phyloP scores from a whole-genome alignment of 2,113 vertebrate species.

The Ptilorrhoa leucosticta region DNA sequence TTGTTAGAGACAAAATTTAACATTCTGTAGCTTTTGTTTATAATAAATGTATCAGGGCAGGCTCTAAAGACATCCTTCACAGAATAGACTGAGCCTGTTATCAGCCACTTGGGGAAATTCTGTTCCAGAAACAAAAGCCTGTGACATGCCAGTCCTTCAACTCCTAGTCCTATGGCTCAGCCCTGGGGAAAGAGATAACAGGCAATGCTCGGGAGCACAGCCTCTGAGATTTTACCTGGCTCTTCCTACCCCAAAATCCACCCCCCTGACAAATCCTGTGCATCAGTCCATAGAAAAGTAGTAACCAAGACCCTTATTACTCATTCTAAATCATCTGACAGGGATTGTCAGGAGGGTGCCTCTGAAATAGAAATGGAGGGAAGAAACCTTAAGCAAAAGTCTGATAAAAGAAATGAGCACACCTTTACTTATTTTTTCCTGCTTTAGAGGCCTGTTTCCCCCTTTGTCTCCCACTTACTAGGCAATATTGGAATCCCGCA shows the following conservation, averaged over 20 bases:
- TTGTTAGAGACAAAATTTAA: conserved; percentile 32
- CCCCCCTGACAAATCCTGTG: background rate
- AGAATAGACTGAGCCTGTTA: conserved; percentile 8
- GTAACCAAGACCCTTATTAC: background rate
- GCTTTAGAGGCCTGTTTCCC: background rate
- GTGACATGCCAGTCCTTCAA: background rate
- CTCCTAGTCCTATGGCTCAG: background rate
- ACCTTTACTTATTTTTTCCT: background rate
- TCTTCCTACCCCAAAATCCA: background rate
- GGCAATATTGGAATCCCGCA: background rate
- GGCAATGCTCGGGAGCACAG: background rate
- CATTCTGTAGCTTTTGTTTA: conserved; percentile 42
- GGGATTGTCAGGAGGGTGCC: background rate
- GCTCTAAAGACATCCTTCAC: background rate
- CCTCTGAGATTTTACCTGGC: background rate
- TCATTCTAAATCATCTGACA: background rate
- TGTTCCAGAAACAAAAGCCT: conserved; percentile 20
- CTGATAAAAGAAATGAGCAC: background rate
- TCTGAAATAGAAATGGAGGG: background rate
- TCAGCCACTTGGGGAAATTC: conserved; percentile 9
- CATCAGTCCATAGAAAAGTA: background rate
- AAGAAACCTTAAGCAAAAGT: background rate
- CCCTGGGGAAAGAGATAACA: background rate
- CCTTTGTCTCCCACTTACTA: background rate
- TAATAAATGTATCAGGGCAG: background rate